These are phyloP conservation scores for Pionites leucogaster DNA, from an alignment of 2,113 vertebrate genomes.

Conservation along the genomic window DNA sequence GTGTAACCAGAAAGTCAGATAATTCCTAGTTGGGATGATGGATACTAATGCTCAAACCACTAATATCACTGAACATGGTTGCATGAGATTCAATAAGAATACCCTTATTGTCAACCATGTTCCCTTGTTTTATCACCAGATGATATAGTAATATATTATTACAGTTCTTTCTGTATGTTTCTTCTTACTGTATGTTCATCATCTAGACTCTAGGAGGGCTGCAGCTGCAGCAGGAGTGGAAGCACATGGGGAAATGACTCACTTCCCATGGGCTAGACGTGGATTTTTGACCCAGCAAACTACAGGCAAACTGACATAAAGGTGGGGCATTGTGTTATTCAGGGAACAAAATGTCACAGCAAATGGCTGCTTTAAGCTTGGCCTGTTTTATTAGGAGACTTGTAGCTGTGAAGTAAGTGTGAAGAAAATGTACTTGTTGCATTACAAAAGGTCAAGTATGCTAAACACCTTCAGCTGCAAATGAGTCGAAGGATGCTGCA, in stretches of 20 bases:
- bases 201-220: not conserved
- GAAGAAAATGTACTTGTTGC: not conserved
- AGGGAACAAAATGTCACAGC: not conserved
- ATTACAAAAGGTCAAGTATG: not conserved
- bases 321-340: not conserved
- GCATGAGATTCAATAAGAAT: not conserved
- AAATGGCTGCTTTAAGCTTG: not conserved
- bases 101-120: not conserved
- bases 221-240: slow-evolving; percentile 48
- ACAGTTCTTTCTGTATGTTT: not conserved
- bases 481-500: not conserved
- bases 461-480: not conserved
- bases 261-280: not conserved
- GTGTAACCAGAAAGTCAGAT: not conserved
- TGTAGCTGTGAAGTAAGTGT: not conserved
- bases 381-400: not conserved
- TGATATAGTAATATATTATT: not conserved
- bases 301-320: not conserved
- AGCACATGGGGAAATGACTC: not conserved
- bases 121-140: not conserved
- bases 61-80: not conserved
- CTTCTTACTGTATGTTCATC: not conserved
- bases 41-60: not conserved
- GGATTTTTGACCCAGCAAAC: slow-evolving; percentile 19
- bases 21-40: not conserved